Evolutionary conservation across 1,140 invertebrate genomes (phyloP), one percentile per base, ranked within the genome.

Genomic region (Platyscapa corneri): DNA sequence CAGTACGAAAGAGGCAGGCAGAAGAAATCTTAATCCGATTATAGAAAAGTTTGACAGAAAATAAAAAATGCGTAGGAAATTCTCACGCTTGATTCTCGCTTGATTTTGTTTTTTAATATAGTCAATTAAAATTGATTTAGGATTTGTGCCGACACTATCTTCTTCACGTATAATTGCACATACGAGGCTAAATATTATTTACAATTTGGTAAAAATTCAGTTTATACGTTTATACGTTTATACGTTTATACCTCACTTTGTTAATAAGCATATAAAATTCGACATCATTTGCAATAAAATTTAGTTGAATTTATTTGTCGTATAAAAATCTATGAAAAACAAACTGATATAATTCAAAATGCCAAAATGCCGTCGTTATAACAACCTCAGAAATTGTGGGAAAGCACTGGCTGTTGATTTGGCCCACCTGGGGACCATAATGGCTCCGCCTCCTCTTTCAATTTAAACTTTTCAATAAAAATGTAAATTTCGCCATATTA

Each of bases 391-490:
- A 46, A 83, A 49, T 76, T 86, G 84, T 86, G 84, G 79, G 84
- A 86, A 86, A 86, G 81, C 64, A 65, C 34, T 49, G 46, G 65
- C 53, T 74, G 81, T 80, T 39, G 74, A 74, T 67, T n/a, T 34
- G 42, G 85, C 80, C 85, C 85, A 82, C 80, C 85, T 81, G 85
- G 80, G 72, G 72, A 46, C 64, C 42, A 78, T 42, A 12, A 42
- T 20, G 32, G 77, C 85, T 67, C 72, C 85, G 72, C 74, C 85
- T 77, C 76, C 70, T 85, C 67, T 53, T 70, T 72, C 80, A 56
- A 86, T 78, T 86, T 49, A 70, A 72, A 79, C 76, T 83, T 86
- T 86, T 86, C 85, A 83, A 86, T 86, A 86, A 86, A 83, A 86
- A 86, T 86, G 85, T 83, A 77, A 86, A 86, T 86, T 86, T 86